Evolutionary conservation across 2,797 vertebrate genomes (phyloP).

Genomic region (Fistularia tabacaria): DNA sequence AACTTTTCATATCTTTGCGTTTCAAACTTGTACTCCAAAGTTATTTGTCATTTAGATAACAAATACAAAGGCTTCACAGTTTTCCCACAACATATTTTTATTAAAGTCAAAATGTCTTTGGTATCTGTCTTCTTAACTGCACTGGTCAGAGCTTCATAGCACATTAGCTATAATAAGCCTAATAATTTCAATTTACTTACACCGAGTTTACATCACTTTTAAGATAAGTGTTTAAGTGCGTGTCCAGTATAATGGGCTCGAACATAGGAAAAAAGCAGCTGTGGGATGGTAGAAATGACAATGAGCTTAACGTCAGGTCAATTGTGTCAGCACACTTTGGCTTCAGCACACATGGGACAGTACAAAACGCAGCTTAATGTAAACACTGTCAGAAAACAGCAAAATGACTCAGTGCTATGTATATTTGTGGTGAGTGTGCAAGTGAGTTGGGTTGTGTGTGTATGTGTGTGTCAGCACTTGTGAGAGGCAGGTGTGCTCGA

Average conservation of each 20-base stretch:
- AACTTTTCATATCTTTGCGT: background rate
- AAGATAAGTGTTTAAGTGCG: background rate
- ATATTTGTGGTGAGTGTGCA: no score
- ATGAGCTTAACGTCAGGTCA: no score
- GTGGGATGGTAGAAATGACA: background rate
- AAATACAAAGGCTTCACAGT: conserved; percentile 1
- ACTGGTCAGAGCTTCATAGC: background rate
- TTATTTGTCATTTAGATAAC: background rate
- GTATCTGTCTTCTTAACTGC: background rate
- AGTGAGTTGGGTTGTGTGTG: no score
- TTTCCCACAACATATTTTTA: background rate
- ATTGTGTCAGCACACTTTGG: no score
- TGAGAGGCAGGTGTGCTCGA: no score
- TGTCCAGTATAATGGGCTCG: background rate
- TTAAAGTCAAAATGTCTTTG: background rate
- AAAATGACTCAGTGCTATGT: no score
- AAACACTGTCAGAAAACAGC: no score
- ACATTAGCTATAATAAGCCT: no score
- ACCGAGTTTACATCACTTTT: background rate
- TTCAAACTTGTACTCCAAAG: background rate
- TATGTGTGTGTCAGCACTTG: no score
- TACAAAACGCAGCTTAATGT: no score
- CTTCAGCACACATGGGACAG: no score
- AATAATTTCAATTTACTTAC: background rate
- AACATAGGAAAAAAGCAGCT: background rate